These are phyloP conservation scores for Capromys pilorides DNA, from an alignment of 2,797 vertebrate genomes.

Conservation along the genomic window DNA sequence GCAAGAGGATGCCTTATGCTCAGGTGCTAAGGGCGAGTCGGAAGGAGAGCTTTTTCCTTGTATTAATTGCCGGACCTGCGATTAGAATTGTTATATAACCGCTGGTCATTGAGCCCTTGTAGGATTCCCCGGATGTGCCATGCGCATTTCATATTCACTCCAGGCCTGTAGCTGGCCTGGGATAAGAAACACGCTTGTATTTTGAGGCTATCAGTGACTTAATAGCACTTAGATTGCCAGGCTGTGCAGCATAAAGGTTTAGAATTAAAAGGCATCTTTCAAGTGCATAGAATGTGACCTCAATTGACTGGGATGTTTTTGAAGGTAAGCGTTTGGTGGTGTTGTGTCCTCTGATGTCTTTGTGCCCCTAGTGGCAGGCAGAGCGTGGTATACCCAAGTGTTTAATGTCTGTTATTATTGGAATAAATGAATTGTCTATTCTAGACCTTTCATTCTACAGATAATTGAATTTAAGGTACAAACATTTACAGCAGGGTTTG, in stretches of 20 bases:
- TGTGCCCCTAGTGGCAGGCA: background rate
- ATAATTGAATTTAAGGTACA: conserved; percentile 51
- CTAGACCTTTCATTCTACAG: background rate
- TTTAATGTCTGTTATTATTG: background rate
- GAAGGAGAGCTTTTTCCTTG: background rate
- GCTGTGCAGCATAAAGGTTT: background rate
- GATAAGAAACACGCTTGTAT: conserved; percentile 68
- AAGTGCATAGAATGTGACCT: conserved; percentile 10
- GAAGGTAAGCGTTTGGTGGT: conserved; percentile 43
- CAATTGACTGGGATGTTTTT: background rate
- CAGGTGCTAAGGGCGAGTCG: conserved; percentile 64
- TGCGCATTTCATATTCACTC: conserved; percentile 40
- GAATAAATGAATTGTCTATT: background rate
- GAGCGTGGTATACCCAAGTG: background rate
- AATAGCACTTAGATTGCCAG: conserved; percentile 31
- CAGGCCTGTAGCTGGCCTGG: conserved; percentile 44
- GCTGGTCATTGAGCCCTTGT: conserved; percentile 47
- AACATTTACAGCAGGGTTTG: background rate
- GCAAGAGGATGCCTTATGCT: conserved; percentile 68
- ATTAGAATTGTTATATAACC: conserved; percentile 55
- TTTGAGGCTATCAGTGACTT: conserved; percentile 47
- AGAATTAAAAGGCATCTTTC: conserved; percentile 19
- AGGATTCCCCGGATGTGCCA: conserved; percentile 24
- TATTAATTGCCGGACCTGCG: conserved; percentile 64
- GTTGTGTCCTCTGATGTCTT: background rate